phyloP scores from a whole-genome alignment of 2,888 invertebrate species.

The Sialis lutaria region DNA sequence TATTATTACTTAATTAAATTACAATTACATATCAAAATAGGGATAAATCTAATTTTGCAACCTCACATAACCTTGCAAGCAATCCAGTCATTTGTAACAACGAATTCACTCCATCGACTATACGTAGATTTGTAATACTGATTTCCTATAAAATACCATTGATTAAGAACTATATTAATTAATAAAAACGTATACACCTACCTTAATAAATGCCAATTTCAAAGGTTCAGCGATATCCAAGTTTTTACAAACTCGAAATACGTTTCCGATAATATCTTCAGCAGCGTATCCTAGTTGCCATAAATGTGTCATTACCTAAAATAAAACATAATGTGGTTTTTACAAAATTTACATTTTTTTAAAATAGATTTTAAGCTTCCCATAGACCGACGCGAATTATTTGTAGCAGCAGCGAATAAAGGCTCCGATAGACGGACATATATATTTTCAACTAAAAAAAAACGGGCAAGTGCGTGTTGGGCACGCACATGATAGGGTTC shows the following conservation, averaged over 20 bases:
- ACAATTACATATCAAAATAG: too few species aligned
- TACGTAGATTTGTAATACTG: conserved; percentile 76
- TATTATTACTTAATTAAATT: too few species aligned
- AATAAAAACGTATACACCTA: conserved; percentile 16
- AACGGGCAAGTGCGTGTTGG: too few species aligned
- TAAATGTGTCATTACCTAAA: conserved; percentile 64
- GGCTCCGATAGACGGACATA: too few species aligned
- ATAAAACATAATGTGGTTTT: conserved; percentile 11
- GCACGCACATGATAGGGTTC: too few species aligned
- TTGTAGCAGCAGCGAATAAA: too few species aligned
- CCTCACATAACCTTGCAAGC: conserved; percentile 62
- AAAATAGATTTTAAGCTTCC: neutral
- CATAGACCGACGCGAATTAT: too few species aligned
- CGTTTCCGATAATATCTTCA: conserved; percentile 90
- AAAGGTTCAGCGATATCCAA: conserved; percentile 63
- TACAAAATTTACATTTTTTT: neutral
- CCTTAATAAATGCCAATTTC: conserved; percentile 71
- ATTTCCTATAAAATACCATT: conserved; percentile 47
- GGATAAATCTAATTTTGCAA: conserved; percentile 9
- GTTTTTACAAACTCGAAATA: conserved; percentile 86
- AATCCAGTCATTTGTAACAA: conserved; percentile 83
- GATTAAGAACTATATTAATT: neutral
- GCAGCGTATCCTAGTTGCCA: conserved; percentile 91
- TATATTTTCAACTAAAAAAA: too few species aligned
- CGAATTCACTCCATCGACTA: conserved; percentile 74